Conservation (phyloP, 1,140 invertebrate species). For the Ips nitidus region DNA sequence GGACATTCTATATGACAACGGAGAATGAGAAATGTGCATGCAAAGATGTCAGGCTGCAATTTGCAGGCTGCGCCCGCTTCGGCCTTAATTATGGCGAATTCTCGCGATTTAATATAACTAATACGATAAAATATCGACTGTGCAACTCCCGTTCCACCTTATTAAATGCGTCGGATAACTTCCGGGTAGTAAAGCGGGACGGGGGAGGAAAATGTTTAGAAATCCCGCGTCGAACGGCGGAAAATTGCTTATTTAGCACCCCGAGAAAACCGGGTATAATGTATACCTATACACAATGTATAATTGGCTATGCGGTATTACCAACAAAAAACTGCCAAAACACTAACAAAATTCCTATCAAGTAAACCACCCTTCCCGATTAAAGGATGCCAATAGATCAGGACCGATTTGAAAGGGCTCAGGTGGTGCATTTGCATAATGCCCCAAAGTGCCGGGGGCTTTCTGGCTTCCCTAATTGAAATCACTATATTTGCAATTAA, state of each 20-base stretch:
- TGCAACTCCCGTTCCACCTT: conserved; percentile 15
- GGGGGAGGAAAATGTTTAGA: conserved; percentile 11
- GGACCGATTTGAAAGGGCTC: conserved; percentile 18
- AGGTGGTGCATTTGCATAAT: conserved; percentile 31
- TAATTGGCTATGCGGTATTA: no score
- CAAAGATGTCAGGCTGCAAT: conserved; percentile 1
- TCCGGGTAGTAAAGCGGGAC: background rate
- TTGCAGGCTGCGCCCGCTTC: conserved; percentile 6
- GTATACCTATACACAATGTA: no score
- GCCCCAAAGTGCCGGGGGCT: conserved; percentile 16
- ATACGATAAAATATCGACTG: conserved; percentile 21
- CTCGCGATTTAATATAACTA: conserved; percentile 23
- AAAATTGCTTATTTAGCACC: conserved; percentile 4
- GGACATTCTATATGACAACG: background rate
- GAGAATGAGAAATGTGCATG: conserved; percentile 1
- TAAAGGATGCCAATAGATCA: conserved; percentile 28
- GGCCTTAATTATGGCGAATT: conserved; percentile 23
- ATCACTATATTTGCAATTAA: conserved; percentile 32
- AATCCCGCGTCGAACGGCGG: conserved; percentile 16
- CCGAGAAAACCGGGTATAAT: background rate
- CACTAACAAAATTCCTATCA: no score
- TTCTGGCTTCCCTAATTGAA: conserved; percentile 20
- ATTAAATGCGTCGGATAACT: conserved; percentile 27
- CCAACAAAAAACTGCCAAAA: no score
- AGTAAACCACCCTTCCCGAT: background rate